Evolutionary conservation across 2,113 vertebrate species (phyloP), one percentile per base, ranked within the genome.

Genomic region (Hassar affinis): DNA sequence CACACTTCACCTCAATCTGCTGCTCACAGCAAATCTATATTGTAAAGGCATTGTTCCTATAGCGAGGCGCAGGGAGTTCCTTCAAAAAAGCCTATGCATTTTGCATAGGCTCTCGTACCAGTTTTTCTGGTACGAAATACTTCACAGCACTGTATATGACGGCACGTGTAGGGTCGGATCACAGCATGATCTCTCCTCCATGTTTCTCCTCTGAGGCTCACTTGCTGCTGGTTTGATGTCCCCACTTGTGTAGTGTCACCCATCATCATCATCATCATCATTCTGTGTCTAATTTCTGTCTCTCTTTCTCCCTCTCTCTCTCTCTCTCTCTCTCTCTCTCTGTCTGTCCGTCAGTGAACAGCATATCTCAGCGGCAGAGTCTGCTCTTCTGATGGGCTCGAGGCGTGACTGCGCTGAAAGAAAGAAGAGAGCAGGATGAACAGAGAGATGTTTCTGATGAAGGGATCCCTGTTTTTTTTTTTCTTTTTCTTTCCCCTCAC

Each of bases 281-380:
- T 30, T 12, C 75, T 49, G n/a, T n/a, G 25, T 38, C 51, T 45
- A 47, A 68, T 27, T 20, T 75, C 42, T 17, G 51, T 81, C 22
- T 61, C 17, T 59, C 52, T 52, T 38, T 66, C 61, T 1, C 69
- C 42, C 45, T 69, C 56, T 78, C 51, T 79, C 33, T 81, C 17
- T 25, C 42, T 69, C 42, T 71, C 42, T 17, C 59, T 81, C 22
- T 61, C 17, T 59, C 52, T 52, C 38, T 66, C 61, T 1, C 69
- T 82, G 22, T 84, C 69, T 87, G 22, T 85, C 42, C 82, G 25
- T 12, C 87, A 94, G 93, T 86, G 2, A 92, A 90, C 86, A 93
- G 91, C 85, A 92, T 91, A 15, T 83, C 86, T 54, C 90, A 92
- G 79, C 90, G 92, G 76, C 91, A 93, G 87, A 93, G 90, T 78